phyloP scores from a whole-genome alignment of 1,140 invertebrate genomes.

The Rhyacophila brunnea region DNA sequence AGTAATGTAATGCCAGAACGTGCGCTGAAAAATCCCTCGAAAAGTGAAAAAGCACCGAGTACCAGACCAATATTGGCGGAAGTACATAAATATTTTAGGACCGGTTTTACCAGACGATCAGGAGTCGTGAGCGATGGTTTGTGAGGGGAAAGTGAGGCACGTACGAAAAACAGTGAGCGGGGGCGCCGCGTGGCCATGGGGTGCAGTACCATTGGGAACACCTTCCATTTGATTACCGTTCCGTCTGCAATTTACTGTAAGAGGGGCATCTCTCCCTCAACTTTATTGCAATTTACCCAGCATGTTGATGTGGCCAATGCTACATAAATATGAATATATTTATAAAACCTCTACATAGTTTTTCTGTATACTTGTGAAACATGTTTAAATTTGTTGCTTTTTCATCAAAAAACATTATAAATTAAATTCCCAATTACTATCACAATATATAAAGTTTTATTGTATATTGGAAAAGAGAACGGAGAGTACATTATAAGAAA shows the following conservation, averaged over 20 bases:
- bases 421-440: too few relatives aligned
- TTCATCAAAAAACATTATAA: too few relatives aligned
- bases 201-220: constrained; percentile 25
- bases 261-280: constrained; percentile 20
- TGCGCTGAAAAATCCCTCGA: too few relatives aligned
- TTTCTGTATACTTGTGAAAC: too few relatives aligned
- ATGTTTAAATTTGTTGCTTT: too few relatives aligned
- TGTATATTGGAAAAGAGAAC: too few relatives aligned
- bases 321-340: too few relatives aligned
- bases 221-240: constrained; percentile 36
- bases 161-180: constrained; percentile 14
- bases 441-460: too few relatives aligned
- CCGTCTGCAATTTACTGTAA: constrained; percentile 30
- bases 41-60: too few relatives aligned
- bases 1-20: too few relatives aligned
- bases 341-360: too few relatives aligned
- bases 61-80: constrained; percentile 11
- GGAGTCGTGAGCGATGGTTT: constrained; percentile 3
- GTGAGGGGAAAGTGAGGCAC: constrained; percentile 4
- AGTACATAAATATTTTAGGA: constrained; percentile 15
- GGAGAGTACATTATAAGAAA: too few relatives aligned
- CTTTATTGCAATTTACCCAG: constrained; percentile 25
- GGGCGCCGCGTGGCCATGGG: not conserved
- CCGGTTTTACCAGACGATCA: constrained; percentile 10
- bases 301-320: constrained; percentile 5